Evolutionary conservation across 2,113 vertebrate genomes (phyloP), one percentile per base, ranked within the genome.

Genomic region (Jacana jacana): DNA sequence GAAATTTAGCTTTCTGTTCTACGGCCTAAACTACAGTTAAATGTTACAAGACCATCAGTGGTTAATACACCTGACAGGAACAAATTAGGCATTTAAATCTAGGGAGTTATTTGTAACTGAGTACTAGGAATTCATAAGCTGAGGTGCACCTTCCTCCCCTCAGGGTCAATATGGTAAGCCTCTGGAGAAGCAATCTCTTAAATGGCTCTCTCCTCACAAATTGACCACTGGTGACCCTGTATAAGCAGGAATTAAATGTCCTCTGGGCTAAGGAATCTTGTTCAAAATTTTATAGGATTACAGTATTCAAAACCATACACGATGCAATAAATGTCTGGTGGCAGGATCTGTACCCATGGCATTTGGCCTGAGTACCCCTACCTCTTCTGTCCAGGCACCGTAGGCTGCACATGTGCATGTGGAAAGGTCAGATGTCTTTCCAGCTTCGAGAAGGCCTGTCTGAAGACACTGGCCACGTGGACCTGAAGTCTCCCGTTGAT

Each of bases 331-430:
- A 19, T 27, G 28, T 17, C 42, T 64, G 42, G 31, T 44, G n/a
- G 17, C 70, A 83, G 82, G 7, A 76, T 22, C 57, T 58, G 31
- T 18, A 23, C 23, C 11, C 1, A 0, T 22, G 51, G 17, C 40
- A n/a, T 33, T 18, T 16, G 10, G 1, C 11, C 7, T 18, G 30
- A 17, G 10, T 27, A 24, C 31, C 46, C 20, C 15, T 49, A 30
- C 8, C 13, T 35, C 28, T 11, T 37, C 48, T 49, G 40, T 13
- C 33, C 17, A 5, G 24, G 40, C 33, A 11, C 75, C 3, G 3
- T 18, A 61, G n/a, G 13, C 35, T 78, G 27, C 25, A 61, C 31
- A 11, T 0, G 0, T 10, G 9, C 25, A 5, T 6, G 11, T 25
- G 37, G 10, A 44, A 84, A 77, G 20, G 13, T 46, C 58, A 87